Base-by-base conservation (phyloP, 2,113 vertebrate species). In the Conger conger region DNA sequence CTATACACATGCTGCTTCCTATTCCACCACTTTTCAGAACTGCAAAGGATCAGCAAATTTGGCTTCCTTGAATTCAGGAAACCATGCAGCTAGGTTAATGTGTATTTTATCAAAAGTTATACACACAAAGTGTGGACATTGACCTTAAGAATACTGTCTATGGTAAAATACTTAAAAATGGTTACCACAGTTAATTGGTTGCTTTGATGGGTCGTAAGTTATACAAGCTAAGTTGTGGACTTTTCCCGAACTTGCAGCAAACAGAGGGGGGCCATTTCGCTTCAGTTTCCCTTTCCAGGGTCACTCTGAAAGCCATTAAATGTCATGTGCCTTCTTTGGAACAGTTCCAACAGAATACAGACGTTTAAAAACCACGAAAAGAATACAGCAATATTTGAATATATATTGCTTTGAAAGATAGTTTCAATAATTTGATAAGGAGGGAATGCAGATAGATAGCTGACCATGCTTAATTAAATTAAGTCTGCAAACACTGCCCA, bases 1-100 rank as follows among this genome's bases (percentile, higher is more conserved):
- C 81, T 82, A 35, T 73, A 20, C 81, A 82, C 42, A 86, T 86
- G 76, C 85, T 86, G 81, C 83, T 68, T 63, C 77, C 36, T 27
- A 63, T 37, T 30, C 23, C 53, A 60, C 50, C 57, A 20, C 53
- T 33, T 50, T 30, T 4, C 27, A 63, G 17, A 83, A 73, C 68
- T 80, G 77, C 85, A 78, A 36, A 20, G 4, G 18, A 36, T 57
- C 84, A 82, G 76, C 73, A 79, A 76, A 37, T 37, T 82, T 18
- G 36, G 30, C 37, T 79, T 50, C 77, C 68, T 11, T 23, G 33
- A 53, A 38, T 40, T 45, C 53, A 77, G 36, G 16, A 53, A 36
- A 38, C 30, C 80, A 20, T 53, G 30, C n/a, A 27, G 38, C 38
- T 36, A 16, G 2, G 38, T 30, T 80, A 35, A 60, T 63, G 17